These are phyloP conservation scores for Phasia obesa DNA, from an alignment of 2,888 invertebrate species.

Conservation along the genomic window DNA sequence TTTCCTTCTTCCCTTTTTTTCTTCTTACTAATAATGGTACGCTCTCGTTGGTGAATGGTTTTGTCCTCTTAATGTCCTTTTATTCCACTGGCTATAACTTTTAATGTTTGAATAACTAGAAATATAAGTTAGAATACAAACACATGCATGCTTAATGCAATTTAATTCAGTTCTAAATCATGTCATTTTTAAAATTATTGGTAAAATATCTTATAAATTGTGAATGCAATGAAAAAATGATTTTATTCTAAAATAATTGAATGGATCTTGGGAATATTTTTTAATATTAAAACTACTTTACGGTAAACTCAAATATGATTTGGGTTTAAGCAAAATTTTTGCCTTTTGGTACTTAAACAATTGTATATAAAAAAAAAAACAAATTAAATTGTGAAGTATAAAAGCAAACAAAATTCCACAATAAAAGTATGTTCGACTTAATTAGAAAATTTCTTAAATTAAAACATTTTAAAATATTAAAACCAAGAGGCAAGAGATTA, in stretches of 20 bases:
- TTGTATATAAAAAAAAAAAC: too few relatives aligned
- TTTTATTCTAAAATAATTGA: neutral
- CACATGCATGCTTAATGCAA: neutral
- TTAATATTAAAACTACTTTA: too few relatives aligned
- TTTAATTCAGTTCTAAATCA: slow-evolving; percentile 46
- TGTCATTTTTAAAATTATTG: slow-evolving; percentile 49
- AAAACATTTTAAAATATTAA: too few relatives aligned
- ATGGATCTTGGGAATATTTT: neutral
- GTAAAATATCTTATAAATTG: slow-evolving; percentile 35
- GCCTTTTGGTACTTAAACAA: too few relatives aligned
- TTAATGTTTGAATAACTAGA: neutral
- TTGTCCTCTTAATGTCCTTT: slow-evolving; percentile 53
- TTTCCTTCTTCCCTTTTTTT: slow-evolving; percentile 19
- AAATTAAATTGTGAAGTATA: too few relatives aligned
- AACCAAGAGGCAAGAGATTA: too few relatives aligned
- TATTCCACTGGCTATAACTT: slow-evolving; percentile 3
- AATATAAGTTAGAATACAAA: neutral
- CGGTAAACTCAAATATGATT: too few relatives aligned
- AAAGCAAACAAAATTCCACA: too few relatives aligned
- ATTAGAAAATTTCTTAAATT: too few relatives aligned
- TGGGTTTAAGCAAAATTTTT: too few relatives aligned
- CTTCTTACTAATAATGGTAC: neutral
- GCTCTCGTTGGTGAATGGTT: neutral
- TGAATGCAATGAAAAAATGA: neutral
- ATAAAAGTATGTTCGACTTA: too few relatives aligned